phyloP scores from a whole-genome alignment of 2,113 vertebrate genomes.

The Eclectus roratus region DNA sequence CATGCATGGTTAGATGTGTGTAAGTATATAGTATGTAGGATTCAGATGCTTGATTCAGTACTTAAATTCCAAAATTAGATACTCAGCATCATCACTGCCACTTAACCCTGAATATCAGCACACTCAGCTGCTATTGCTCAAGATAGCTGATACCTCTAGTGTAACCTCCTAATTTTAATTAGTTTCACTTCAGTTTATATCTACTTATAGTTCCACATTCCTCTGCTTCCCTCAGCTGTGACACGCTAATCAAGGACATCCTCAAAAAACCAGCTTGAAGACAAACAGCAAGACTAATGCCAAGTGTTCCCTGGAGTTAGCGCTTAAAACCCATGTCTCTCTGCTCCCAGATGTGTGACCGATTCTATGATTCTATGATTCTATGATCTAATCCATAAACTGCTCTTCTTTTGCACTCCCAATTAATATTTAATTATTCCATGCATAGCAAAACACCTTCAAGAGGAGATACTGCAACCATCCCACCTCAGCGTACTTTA shows the following conservation, averaged over 20 bases:
- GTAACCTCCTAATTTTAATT: not conserved
- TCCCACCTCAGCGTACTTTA: slow-evolving; percentile 37
- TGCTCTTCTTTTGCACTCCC: not conserved
- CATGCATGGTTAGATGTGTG: not conserved
- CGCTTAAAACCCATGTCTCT: not conserved
- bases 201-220: slow-evolving; percentile 7
- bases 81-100: not conserved
- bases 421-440: slow-evolving; percentile 61
- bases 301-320: not conserved
- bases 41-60: not conserved
- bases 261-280: not conserved
- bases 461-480: slow-evolving; percentile 5
- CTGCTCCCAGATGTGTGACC: not conserved
- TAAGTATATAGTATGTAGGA: not conserved
- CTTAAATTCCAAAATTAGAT: not conserved
- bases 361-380: too few species aligned
- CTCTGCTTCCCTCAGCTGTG: not conserved
- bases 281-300: not conserved
- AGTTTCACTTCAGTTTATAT: slow-evolving; percentile 39
- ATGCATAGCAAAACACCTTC: slow-evolving; percentile 3
- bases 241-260: not conserved
- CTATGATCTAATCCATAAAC: not conserved
- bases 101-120: not conserved
- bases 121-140: not conserved
- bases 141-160: not conserved